Percentiles rank a stretch among this genome's conserved stretches.
phyloP scores from a whole-genome alignment of 2,797 vertebrate genomes.

The Onychomys torridus region DNA sequence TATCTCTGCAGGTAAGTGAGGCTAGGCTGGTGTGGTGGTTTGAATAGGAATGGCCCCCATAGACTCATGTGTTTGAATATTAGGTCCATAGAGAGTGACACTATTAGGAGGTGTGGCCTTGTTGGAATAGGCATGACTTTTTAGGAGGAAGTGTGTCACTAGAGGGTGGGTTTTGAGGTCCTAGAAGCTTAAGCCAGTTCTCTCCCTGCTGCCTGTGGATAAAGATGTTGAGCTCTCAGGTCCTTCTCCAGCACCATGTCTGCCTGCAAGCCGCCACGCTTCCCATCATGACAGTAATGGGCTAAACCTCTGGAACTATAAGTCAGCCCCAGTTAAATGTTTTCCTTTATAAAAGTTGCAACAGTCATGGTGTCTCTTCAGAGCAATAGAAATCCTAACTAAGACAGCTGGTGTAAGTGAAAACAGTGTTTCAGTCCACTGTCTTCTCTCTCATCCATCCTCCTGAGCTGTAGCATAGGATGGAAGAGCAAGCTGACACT shows the following conservation, averaged over 20 bases:
- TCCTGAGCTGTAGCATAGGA: neutral
- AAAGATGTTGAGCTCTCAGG: neutral
- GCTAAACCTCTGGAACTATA: neutral
- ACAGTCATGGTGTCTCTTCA: neutral
- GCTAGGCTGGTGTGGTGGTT: neutral
- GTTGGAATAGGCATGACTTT: neutral
- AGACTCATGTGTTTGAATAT: neutral
- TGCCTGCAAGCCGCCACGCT: neutral
- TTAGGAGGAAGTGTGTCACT: neutral
- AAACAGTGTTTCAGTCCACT: neutral
- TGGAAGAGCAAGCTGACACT: neutral
- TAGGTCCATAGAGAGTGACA: neutral
- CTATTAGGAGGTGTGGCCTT: neutral
- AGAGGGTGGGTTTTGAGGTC: neutral
- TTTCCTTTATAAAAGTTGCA: neutral
- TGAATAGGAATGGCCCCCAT: neutral
- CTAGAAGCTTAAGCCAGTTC: neutral
- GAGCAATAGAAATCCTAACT: neutral
- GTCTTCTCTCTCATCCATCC: neutral
- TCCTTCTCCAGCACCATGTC: neutral
- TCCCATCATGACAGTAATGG: neutral
- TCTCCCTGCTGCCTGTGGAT: neutral
- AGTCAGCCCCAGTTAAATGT: neutral
- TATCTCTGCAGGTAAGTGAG: neutral
- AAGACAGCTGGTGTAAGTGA: accelerated